Evolutionary conservation across 2,113 vertebrate genomes (phyloP), one percentile per base, ranked within the genome.

Genomic region (Candoia aspera): DNA sequence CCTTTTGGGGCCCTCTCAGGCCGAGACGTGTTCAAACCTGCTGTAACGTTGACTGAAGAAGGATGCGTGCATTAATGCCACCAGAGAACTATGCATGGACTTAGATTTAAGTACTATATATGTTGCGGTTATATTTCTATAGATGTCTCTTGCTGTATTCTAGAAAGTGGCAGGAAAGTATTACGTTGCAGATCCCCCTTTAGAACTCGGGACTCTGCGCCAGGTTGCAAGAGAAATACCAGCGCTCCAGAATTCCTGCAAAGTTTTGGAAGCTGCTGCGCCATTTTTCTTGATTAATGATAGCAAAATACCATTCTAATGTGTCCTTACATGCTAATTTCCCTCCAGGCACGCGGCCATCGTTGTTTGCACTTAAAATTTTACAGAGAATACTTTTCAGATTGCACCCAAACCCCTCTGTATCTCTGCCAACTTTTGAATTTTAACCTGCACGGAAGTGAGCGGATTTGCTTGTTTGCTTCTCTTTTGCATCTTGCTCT

Each of bases 181-280:
- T n/a, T 26, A 0, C 1, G 2, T 19, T 42, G 17, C 37, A 26
- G 3, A 12, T 6, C 19, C 3, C 1, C 53, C 21, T 0, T 9
- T 58, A 46, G 49, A 73, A 26, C 6, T 49, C 19, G 23, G 4
- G 29, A 86, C 3, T 19, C 54, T 37, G 10, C 23, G n/a, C 10
- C 24, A 29, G 57, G 6, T 33, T n/a, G 26, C 42, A 62, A 21
- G 19, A 19, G 8, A 29, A 26, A 62, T 84, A 42, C 11, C 10
- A 8, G 12, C 17, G 1, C 19, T 90, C 46, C 83, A 8, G 24
- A 23, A 17, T 26, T 46, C 37, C n/a, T 86, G 64, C 0, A 4
- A 49, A 49, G 83, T 86, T 62, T 33, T 1, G 0, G 2, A 49
- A 91, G 17, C 83, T 53, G 19, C 42, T 5, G 5, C n/a, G 59